phyloP scores from a whole-genome alignment of 2,113 vertebrate species.

The Crocuta crocuta region DNA sequence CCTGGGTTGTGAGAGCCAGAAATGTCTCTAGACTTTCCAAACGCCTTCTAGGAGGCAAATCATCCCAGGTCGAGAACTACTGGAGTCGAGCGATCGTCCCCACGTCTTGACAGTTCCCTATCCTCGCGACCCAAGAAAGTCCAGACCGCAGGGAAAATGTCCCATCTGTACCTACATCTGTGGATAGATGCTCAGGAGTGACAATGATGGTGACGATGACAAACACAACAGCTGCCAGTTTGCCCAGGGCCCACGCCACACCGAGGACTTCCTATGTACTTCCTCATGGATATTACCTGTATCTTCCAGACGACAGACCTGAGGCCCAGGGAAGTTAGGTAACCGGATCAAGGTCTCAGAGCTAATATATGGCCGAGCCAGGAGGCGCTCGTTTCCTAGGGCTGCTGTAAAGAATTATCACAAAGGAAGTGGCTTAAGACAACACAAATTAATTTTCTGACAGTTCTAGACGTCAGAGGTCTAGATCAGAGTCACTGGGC shows the following conservation, averaged over 20 bases:
- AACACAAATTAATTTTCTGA: background rate
- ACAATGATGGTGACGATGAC: accelerated
- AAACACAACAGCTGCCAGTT: background rate
- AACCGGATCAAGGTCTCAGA: too few relatives aligned
- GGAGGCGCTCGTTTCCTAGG: background rate
- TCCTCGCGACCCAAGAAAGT: background rate
- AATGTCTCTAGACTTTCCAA: background rate
- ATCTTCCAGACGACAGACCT: background rate
- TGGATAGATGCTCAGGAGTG: background rate
- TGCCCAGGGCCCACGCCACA: background rate
- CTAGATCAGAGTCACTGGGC: background rate
- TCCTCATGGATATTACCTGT: background rate
- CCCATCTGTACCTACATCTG: background rate
- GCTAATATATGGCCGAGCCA: background rate
- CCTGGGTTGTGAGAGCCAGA: background rate
- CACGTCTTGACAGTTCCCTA: background rate
- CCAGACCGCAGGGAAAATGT: background rate
- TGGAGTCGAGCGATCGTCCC: too few relatives aligned
- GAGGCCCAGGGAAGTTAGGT: background rate
- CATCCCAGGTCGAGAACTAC: background rate
- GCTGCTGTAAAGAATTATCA: background rate
- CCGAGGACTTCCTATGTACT: background rate
- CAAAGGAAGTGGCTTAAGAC: background rate
- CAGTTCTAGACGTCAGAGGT: background rate
- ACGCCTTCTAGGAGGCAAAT: background rate